phyloP scores from a whole-genome alignment of 2,888 invertebrate genomes.

The Metallyticus violacea region DNA sequence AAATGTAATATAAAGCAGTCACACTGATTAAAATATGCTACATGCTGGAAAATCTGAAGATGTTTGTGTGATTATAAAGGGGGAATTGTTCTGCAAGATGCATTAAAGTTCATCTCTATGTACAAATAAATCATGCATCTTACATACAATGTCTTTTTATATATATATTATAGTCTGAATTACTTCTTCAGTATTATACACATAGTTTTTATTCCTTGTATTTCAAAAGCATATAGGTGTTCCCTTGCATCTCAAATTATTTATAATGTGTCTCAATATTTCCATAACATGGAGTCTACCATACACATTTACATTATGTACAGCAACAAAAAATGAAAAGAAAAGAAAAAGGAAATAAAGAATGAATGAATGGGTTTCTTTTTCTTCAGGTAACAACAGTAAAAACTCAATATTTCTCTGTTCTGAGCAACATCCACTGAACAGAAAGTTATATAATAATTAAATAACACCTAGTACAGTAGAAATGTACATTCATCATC shows the following conservation, averaged over 20 bases:
- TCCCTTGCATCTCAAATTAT: slow-evolving; percentile 4
- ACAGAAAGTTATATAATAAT: slow-evolving; percentile 34
- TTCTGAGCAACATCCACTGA: slow-evolving; percentile 35
- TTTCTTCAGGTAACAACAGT: slow-evolving; percentile 33
- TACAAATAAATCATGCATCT: neutral
- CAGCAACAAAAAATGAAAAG: slow-evolving; percentile 29
- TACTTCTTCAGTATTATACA: neutral
- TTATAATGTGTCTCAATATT: neutral
- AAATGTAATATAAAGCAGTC: neutral
- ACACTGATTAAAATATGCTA: slow-evolving; percentile 4
- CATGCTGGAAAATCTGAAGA: neutral
- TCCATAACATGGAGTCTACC: slow-evolving; percentile 18
- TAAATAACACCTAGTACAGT: slow-evolving; percentile 36
- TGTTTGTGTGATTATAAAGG: neutral
- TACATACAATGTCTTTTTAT: neutral
- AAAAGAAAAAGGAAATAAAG: slow-evolving; percentile 21
- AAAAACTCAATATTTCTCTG: slow-evolving; percentile 33
- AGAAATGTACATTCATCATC: slow-evolving; percentile 34
- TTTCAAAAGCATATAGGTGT: neutral
- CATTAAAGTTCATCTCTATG: neutral
- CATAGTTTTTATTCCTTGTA: neutral
- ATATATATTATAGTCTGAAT: neutral
- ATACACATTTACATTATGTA: slow-evolving; percentile 34
- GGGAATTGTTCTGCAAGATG: neutral
- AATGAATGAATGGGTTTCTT: neutral